Conservation (phyloP, 1,140 invertebrate genomes). For the Plectus sambesii region DNA sequence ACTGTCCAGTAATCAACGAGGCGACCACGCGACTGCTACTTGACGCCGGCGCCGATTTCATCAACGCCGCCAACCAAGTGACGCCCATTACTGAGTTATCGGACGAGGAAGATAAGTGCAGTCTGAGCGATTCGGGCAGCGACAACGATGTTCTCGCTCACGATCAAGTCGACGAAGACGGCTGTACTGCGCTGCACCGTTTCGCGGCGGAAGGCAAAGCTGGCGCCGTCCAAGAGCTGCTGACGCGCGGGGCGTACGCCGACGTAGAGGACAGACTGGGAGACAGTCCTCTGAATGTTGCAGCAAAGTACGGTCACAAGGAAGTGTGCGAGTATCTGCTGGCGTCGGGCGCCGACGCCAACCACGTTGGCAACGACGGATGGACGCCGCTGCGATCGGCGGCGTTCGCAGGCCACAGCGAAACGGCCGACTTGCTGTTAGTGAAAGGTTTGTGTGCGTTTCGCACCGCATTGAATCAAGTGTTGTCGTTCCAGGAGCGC, state of each 20-base stretch:
- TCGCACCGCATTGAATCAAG: too few species aligned
- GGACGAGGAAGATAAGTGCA: conserved; percentile 20
- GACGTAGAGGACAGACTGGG: conserved; percentile 62
- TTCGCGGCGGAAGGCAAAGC: conserved; percentile 63
- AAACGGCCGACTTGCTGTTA: conserved; percentile 64
- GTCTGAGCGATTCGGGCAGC: conserved; percentile 11
- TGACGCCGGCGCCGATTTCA: conserved; percentile 56
- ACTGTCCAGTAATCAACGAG: neutral
- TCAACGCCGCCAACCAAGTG: conserved; percentile 48
- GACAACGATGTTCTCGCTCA: conserved; percentile 25
- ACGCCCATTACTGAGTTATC: conserved; percentile 16
- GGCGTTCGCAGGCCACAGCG: conserved; percentile 76
- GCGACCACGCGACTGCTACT: conserved; percentile 51
- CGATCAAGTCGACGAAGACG: conserved; percentile 51
- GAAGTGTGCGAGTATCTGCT: conserved; percentile 46
- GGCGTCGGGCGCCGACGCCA: conserved; percentile 42
- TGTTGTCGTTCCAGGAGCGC: too few species aligned
- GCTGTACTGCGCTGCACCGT: conserved; percentile 61
- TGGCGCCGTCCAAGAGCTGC: conserved; percentile 55
- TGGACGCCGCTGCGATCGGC: conserved; percentile 55
- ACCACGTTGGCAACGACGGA: conserved; percentile 48
- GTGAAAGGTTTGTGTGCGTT: too few species aligned
- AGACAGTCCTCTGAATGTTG: conserved; percentile 68
- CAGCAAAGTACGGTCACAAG: conserved; percentile 57
- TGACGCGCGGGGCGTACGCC: conserved; percentile 53